Base-by-base conservation (phyloP, 2,888 invertebrate genomes). In the Drosophila picticornis region DNA sequence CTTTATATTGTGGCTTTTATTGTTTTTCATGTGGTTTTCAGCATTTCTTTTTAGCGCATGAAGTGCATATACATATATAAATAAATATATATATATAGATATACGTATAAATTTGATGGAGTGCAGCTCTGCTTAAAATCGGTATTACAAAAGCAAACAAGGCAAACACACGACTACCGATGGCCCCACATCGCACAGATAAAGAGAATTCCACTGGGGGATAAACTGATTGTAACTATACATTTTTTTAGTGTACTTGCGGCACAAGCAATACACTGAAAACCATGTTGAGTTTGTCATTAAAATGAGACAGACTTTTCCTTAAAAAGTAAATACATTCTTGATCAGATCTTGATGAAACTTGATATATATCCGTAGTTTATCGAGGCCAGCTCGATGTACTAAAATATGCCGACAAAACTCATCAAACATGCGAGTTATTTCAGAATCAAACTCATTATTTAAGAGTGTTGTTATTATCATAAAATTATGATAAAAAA, bases 11-110 rank as follows among this genome's bases (percentile, higher is more conserved):
- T 72, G 77, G 81, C 73, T 79, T 81, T 79, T 79, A 81, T 79
- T 79, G 81, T 81, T 81, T 77, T 79, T 77, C 66, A 81, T 79
- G 81, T 66, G 78, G 76, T 79, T 80, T 72, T 55, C 53, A 75
- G 65, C 59, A 63, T 68, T 67, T 60, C 62, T 38, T 65, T 29
- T 52, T 9, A 10, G 13, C 59, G 13, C 46, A n/a, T 38, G 34
- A 57, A 56, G 43, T 55, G 53, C 61, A 59, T 40, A 46, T 32
- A 56, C 10, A 72, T 57, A 51, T 36, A 55, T 31, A 40, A 36
- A 55, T 55, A 22, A 29, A 34, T 32, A 58, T 22, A 32, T 22
- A 3, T 43, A 6, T 10, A 46, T 53, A 51, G 11, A 13, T 32
- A 59, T 62, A 48, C 16, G 36, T 16, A 53, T 55, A 38, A 72